Base-by-base conservation (phyloP, 2,888 invertebrate species). In the Pollenia amentaria region DNA sequence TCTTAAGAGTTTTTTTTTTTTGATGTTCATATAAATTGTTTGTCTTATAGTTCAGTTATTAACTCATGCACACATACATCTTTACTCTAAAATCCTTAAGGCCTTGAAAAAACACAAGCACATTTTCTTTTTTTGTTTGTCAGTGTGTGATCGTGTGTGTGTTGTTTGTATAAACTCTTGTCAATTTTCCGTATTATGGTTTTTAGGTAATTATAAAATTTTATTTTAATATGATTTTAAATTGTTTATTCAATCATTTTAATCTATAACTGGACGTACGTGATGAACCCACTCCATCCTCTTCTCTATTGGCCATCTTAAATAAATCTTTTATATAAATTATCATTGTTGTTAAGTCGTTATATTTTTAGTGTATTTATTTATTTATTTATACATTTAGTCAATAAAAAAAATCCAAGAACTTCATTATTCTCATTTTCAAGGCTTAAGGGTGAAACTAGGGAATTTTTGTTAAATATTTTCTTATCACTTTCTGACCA, bases 241-340 rank as follows among this genome's bases (percentile, higher is more conserved):
- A 86, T 84, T 80, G 79, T 87, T 87, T 80, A 80, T 84, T 77
- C 80, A 84, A 69, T 84, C 72, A 73, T 81, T 77, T 80, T 84
- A 84, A 87, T 84, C 87, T 79, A 64, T 70, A 83, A 69, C 77
- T 83, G 78, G 79, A 51, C 79, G 77, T 12, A 60, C 18, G 14
- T 40, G 67, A 18, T 11, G 48, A 10, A 21, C 18, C 21, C 42
- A 69, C 14, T 11, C 65, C 48, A 10, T 11, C 55, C 44, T 42
- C n/a, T 3, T 11, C n/a, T 18, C n/a, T 42, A 46, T 48, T 44
- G 44, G 16, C 48, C 73, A 76, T 70, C 62, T 70, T 55, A 70
- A 44, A 70, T 73, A 84, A 84, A 76, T 79, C 67, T 60, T 79
- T 84, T 51, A 44, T 64, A 60, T 73, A 79, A 79, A 73, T 69